Evolutionary conservation across 2,113 vertebrate genomes (phyloP).

Genomic region (Microcebus lehilahytsara): DNA sequence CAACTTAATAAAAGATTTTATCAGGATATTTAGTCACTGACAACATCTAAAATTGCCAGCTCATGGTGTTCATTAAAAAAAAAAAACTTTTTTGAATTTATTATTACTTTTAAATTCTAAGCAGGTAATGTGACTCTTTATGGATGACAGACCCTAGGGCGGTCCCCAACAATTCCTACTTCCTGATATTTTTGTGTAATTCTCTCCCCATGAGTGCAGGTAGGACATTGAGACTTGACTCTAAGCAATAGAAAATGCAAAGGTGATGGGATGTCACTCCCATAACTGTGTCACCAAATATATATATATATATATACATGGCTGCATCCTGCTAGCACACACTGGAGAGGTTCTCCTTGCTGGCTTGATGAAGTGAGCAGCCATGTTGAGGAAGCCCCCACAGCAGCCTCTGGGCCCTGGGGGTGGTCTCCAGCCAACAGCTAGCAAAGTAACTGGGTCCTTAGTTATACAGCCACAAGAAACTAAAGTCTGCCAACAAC

Average conservation of each 20-base stretch:
- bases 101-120: slow-evolving; percentile 25
- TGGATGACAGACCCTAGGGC: neutral
- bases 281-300: neutral
- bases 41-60: neutral
- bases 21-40: slow-evolving; percentile 7
- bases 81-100: slow-evolving; percentile 8
- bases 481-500: neutral
- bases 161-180: neutral
- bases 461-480: neutral
- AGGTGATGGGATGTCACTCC: neutral
- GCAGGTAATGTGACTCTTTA: neutral
- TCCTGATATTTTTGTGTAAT: neutral
- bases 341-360: neutral
- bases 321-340: neutral
- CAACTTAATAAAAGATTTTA: neutral
- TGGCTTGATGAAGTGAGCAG: neutral
- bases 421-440: neutral
- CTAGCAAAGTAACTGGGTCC: neutral
- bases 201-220: neutral
- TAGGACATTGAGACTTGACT: neutral
- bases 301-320: too few species aligned
- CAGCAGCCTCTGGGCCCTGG: neutral
- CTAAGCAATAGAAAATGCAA: neutral
- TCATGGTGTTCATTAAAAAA: neutral
- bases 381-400: neutral